These are phyloP conservation scores for Ophiothrix spiculata DNA, from an alignment of 35 echinoderm and acorn worm genomes.

Conservation along the genomic window DNA sequence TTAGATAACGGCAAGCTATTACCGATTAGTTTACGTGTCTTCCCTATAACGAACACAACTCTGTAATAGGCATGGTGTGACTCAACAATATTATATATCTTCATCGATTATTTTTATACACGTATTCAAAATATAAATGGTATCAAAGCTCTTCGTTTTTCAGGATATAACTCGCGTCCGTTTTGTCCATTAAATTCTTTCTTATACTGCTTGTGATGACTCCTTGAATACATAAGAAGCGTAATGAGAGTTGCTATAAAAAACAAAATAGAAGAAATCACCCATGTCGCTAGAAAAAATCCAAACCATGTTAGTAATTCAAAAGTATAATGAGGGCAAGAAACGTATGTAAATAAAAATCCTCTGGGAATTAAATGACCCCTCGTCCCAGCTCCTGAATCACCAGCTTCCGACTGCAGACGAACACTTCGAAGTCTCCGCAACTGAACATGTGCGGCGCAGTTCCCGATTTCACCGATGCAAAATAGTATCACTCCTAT, in stretches of 20 bases:
- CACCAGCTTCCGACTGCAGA: neutral
- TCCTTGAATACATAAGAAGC: conserved; percentile 15
- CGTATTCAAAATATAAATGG: conserved; percentile 40
- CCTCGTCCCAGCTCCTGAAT: neutral
- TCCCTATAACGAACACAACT: no score
- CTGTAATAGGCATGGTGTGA: no score
- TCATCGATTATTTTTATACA: no score
- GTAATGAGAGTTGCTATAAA: conserved; percentile 27
- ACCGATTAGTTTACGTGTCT: no score
- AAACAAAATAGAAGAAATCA: conserved; percentile 11
- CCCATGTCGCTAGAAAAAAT: conserved; percentile 43
- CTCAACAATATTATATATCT: no score
- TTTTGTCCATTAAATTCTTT: conserved; percentile 38
- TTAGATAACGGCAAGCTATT: no score
- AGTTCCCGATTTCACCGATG: conserved; percentile 39
- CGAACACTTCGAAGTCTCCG: neutral
- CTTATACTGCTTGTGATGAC: conserved; percentile 35
- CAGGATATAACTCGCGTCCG: conserved; percentile 42
- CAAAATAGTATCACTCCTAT: conserved; percentile 14
- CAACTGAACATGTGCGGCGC: conserved; percentile 36
- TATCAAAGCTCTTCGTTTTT: conserved; percentile 33
- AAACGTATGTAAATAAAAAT: conserved; percentile 20
- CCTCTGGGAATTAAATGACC: conserved; percentile 24
- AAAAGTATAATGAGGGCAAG: conserved; percentile 47
- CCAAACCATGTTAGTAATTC: conserved; percentile 46